Conservation (phyloP, 2,113 vertebrate genomes). For the Syngnathus typhle region DNA sequence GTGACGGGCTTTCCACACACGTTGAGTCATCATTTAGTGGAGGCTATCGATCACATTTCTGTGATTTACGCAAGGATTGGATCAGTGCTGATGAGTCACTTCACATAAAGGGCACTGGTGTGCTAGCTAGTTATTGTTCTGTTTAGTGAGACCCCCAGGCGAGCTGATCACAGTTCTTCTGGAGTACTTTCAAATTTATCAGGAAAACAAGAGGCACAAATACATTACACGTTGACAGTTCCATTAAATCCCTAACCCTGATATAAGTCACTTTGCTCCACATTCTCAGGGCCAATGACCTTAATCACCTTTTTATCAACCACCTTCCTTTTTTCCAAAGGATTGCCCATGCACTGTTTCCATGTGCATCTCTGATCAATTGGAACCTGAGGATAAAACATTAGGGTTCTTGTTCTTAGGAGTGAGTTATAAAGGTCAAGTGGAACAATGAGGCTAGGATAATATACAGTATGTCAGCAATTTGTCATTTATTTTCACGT, state of each 20-base stretch:
- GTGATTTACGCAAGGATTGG: slow-evolving; percentile 63
- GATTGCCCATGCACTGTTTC: background rate
- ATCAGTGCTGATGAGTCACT: slow-evolving; percentile 30
- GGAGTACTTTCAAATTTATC: background rate
- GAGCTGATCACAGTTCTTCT: slow-evolving; percentile 18
- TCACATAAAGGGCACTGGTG: background rate
- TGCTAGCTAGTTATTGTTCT: slow-evolving; percentile 14
- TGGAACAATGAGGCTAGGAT: slow-evolving; percentile 35
- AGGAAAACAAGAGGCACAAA: background rate
- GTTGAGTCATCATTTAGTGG: slow-evolving; percentile 40
- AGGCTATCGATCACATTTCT: slow-evolving; percentile 55
- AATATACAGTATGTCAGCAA: slow-evolving; percentile 34
- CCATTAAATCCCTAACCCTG: background rate
- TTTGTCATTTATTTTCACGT: slow-evolving; percentile 37
- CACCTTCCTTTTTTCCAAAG: background rate
- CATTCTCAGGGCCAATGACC: background rate
- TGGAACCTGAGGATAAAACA: slow-evolving; percentile 14
- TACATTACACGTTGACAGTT: background rate
- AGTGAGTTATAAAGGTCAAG: slow-evolving; percentile 35
- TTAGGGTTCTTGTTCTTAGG: slow-evolving; percentile 26
- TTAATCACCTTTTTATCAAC: background rate
- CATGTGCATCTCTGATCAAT: slow-evolving; percentile 21
- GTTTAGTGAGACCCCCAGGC: slow-evolving; percentile 38
- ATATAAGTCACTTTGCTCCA: background rate
- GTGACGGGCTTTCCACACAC: slow-evolving; percentile 13